Evolutionary conservation across 2,797 vertebrate species (phyloP).

Genomic region (Eulemur coronatus): DNA sequence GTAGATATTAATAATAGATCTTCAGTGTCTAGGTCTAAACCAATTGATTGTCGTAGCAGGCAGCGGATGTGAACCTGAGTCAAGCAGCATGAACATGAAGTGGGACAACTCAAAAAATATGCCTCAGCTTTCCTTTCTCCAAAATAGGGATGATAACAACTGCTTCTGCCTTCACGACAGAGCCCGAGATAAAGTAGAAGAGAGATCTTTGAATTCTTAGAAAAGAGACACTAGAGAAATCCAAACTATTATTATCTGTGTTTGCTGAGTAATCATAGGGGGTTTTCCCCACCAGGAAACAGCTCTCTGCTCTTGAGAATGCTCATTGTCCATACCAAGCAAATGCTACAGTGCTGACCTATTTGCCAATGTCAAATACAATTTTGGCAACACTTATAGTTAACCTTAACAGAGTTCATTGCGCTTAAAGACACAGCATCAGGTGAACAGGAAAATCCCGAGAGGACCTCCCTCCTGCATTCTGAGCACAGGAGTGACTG

Average conservation of each 20-base stretch:
- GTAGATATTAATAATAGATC: background rate
- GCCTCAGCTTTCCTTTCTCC: background rate
- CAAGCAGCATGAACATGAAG: background rate
- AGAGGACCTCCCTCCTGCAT: constrained; percentile 1
- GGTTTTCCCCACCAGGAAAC: constrained; percentile 55
- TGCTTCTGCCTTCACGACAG: background rate
- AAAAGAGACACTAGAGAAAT: constrained; percentile 29
- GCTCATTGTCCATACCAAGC: background rate
- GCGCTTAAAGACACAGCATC: constrained; percentile 48
- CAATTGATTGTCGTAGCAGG: background rate
- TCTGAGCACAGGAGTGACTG: constrained; percentile 35
- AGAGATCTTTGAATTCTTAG: background rate
- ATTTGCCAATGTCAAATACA: constrained; percentile 41
- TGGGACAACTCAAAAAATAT: background rate
- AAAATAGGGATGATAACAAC: background rate
- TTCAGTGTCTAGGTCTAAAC: background rate
- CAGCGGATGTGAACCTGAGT: background rate
- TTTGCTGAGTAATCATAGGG: constrained; percentile 36
- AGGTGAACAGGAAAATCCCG: constrained; percentile 53
- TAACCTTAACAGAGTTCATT: constrained; percentile 64
- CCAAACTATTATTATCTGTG: background rate
- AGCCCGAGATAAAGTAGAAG: background rate
- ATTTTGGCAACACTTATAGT: constrained; percentile 51
- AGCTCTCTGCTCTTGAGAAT: background rate
- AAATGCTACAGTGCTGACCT: constrained; percentile 33